Base-by-base conservation (phyloP, 2,888 invertebrate species). In the Trilocha varians region DNA sequence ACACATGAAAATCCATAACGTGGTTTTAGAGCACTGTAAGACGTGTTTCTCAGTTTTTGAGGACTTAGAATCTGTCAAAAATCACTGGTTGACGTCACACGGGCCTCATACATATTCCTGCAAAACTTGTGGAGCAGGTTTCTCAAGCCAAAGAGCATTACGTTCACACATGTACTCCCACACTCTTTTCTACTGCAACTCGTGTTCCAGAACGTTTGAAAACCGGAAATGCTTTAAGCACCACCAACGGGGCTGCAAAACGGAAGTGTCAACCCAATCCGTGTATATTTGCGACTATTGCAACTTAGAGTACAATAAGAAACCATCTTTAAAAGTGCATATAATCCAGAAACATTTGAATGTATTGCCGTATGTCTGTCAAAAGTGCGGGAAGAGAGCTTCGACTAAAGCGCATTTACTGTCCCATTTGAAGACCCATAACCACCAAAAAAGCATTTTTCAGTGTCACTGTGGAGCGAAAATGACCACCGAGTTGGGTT, bases 331-430 rank as follows among this genome's bases (percentile, higher is more conserved):
- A 0, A 64, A 68, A 2, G 67, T 71, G 2, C 83, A 84, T 41
- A 78, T 83, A 6, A 52, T 75, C 0, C 79, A 82, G 34, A 84
- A 84, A 47, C 83, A 84, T 47, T 43, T 83, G 1, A 65, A 75
- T 33, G 65, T 82, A 0, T 44, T 78, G 0, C 80, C 82, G 0
- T 75, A 62, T 34, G 61, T 68, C 0, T 84, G 83, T 32, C 59
- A 66, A 8, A 57, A 55, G 0, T 84, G 83, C 34, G 82, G 82
- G 0, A 83, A 83, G 38, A 59, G 79, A 0, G 68, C 78, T 0
- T 78, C 82, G 0, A 83, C 76, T 0, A 43, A 68, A 2, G 65
- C 62, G 0, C 83, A 84, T 45, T 58, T 78, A 13, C 58, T 49
- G 3, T 72, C 78, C 0, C 83, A 84, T 38, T 71, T 70, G 18